Conservation (phyloP, 2,113 vertebrate species). For the Atrichornis clamosus region DNA sequence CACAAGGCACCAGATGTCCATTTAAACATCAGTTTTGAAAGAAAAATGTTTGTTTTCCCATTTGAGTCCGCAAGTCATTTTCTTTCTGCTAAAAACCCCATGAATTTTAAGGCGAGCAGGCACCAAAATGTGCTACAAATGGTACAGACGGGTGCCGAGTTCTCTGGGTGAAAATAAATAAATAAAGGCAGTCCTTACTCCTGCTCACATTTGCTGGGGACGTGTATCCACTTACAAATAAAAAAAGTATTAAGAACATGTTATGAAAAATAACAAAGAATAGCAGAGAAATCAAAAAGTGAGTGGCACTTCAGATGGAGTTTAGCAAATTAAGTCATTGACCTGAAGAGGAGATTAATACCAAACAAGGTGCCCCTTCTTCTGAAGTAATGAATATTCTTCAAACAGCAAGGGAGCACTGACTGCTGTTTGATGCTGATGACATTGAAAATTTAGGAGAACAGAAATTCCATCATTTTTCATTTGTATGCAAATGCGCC, state of each 20-base stretch:
- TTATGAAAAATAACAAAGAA: constrained; percentile 85
- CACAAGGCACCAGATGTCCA: background rate
- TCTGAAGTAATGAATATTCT: constrained; percentile 93
- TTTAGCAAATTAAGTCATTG: constrained; percentile 94
- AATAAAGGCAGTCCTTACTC: background rate
- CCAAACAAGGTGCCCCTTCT: constrained; percentile 95
- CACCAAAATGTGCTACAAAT: background rate
- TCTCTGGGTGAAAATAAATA: background rate
- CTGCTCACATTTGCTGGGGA: constrained; percentile 62
- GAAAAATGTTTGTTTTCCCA: background rate
- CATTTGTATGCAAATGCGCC: constrained; percentile 99
- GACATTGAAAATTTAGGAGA: constrained; percentile 98
- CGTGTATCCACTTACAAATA: constrained; percentile 68
- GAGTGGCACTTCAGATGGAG: constrained; percentile 87
- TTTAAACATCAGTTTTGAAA: constrained; percentile 5
- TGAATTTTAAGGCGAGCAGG: background rate
- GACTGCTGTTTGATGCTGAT: constrained; percentile 89
- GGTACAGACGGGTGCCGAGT: background rate
- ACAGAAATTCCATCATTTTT: constrained; percentile 97
- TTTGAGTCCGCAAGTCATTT: background rate
- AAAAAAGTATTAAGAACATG: constrained; percentile 74
- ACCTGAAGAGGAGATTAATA: constrained; percentile 94
- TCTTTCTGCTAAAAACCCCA: background rate
- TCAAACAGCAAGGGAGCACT: constrained; percentile 80
- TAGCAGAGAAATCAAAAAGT: constrained; percentile 72